Percentiles rank a stretch among this genome's conserved stretches.
Evolutionary conservation across 2,797 vertebrate genomes (phyloP).

Genomic region (Galaxias olidus): DNA sequence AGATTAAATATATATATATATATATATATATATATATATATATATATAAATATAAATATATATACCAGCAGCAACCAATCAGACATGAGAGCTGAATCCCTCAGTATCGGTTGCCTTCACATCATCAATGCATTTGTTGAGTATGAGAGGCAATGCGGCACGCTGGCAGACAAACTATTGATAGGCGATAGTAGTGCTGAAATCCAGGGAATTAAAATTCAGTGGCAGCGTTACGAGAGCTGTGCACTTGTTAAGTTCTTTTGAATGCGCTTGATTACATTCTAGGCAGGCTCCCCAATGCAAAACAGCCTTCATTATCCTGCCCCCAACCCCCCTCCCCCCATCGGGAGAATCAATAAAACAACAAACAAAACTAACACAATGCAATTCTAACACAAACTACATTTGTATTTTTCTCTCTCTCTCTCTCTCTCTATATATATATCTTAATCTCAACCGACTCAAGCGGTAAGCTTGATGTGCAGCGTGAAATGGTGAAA

Average conservation of each 20-base stretch:
- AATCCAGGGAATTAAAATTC: slow-evolving; percentile 43
- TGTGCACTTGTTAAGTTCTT: slow-evolving; percentile 62
- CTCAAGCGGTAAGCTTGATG: too few relatives aligned
- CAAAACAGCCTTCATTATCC: slow-evolving; percentile 60
- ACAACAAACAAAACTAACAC: slow-evolving; percentile 53
- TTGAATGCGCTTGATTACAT: slow-evolving; percentile 62
- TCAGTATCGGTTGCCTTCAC: slow-evolving; percentile 55
- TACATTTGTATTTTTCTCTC: too few relatives aligned
- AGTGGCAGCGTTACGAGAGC: slow-evolving; percentile 35
- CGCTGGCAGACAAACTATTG: slow-evolving; percentile 28
- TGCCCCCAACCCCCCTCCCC: slow-evolving; percentile 43
- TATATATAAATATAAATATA: too few relatives aligned
- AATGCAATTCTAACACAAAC: slow-evolving; percentile 2
- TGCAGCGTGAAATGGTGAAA: too few relatives aligned
- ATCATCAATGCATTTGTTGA: slow-evolving; percentile 24
- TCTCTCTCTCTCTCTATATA: too few relatives aligned
- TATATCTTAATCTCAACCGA: too few relatives aligned
- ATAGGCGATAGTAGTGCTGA: slow-evolving; percentile 33
- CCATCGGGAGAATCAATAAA: slow-evolving; percentile 48
- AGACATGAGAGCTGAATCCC: slow-evolving; percentile 50
- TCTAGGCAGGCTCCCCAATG: slow-evolving; percentile 49
- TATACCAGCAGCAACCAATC: slow-evolving; percentile 4
- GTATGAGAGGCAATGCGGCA: slow-evolving; percentile 11
- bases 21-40: too few relatives aligned
- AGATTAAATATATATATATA: too few relatives aligned